Percentiles rank a stretch among this genome's conserved stretches.
Conservation (phyloP, 2,113 vertebrate genomes). For the Pomatorhinus ruficollis region DNA sequence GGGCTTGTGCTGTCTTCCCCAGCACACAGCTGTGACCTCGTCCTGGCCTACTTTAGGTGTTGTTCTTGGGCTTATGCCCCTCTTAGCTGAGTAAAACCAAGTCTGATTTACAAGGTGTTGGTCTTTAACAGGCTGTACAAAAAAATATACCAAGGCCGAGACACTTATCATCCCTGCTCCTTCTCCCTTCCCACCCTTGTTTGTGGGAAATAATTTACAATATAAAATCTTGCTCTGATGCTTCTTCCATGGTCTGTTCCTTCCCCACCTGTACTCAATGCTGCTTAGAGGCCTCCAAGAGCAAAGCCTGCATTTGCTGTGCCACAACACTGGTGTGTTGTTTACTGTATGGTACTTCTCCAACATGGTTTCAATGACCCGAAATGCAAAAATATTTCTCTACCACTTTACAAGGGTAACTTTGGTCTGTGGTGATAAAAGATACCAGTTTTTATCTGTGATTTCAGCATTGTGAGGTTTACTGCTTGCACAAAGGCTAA, state of each 20-base stretch:
- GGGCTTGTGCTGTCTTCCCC: neutral
- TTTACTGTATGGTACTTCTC: neutral
- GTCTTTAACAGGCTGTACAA: neutral
- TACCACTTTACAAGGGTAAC: neutral
- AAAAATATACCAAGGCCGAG: neutral
- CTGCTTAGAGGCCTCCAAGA: neutral
- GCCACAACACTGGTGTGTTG: neutral
- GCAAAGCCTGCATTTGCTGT: neutral
- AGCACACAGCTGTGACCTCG: neutral
- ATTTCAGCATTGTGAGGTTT: neutral
- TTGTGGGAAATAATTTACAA: neutral
- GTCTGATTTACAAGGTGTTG: neutral
- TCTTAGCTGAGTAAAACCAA: neutral
- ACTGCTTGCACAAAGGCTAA: neutral
- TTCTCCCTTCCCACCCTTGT: neutral
- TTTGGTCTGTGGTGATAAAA: neutral
- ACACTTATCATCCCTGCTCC: neutral
- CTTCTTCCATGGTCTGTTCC: neutral
- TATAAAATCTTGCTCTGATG: neutral
- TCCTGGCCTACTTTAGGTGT: neutral
- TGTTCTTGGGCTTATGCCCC: neutral
- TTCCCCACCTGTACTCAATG: neutral
- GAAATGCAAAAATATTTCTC: neutral
- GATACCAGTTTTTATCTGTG: neutral
- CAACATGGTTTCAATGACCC: neutral